These are phyloP conservation scores for Drosophila navojoa DNA, from an alignment of 1,140 invertebrate species.

Conservation along the genomic window DNA sequence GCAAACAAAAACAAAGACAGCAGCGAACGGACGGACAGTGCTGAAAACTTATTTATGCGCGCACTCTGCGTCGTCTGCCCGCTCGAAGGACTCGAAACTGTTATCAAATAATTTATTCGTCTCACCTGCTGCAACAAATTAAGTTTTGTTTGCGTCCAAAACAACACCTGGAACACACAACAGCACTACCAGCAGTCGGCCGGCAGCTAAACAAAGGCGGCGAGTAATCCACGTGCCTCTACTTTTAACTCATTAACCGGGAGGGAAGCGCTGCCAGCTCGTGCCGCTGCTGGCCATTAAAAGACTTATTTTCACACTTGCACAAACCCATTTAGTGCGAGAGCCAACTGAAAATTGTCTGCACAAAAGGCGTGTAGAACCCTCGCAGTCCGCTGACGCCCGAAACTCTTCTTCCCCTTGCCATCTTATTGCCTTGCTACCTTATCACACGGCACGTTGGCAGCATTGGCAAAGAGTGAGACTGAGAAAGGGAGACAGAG, in stretches of 20 bases:
- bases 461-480: conserved; percentile 13
- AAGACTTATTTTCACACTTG: conserved; percentile 83
- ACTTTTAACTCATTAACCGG: conserved; percentile 80
- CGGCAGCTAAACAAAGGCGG: conserved; percentile 42
- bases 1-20: conserved; percentile 66
- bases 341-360: conserved; percentile 59
- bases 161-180: conserved; percentile 5
- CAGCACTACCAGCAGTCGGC: not conserved
- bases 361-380: conserved; percentile 35
- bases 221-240: conserved; percentile 73
- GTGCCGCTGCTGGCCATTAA: conserved; percentile 66
- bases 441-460: conserved; percentile 79
- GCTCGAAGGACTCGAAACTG: conserved; percentile 55
- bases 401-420: not conserved
- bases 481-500: not conserved
- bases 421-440: conserved; percentile 37
- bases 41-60: conserved; percentile 76
- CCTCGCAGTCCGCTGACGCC: not conserved
- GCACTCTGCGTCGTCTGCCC: conserved; percentile 7
- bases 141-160: conserved; percentile 63
- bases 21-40: conserved; percentile 8
- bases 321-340: conserved; percentile 80
- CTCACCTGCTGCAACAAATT: conserved; percentile 81
- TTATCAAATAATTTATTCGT: conserved; percentile 82
- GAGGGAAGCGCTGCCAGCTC: conserved; percentile 22